phyloP scores from a whole-genome alignment of 2,888 invertebrate species.

The Callyntrura sp. region DNA sequence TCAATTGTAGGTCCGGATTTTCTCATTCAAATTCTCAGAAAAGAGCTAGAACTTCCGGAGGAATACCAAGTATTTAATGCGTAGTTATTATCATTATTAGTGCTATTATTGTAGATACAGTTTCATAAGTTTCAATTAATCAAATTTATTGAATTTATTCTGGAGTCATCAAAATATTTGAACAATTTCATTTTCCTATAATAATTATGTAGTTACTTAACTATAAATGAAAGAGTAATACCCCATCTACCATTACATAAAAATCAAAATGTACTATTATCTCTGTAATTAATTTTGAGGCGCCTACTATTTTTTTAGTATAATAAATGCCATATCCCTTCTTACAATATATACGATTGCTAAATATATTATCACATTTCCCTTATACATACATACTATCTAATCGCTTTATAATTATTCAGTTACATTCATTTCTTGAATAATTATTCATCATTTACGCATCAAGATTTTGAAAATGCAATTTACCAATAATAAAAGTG shows the following conservation, averaged over 20 bases:
- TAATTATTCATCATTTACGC: not conserved
- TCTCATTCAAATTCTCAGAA: constrained; percentile 72
- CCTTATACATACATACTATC: not conserved
- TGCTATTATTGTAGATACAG: not conserved
- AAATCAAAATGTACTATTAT: not conserved
- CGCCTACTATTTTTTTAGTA: not conserved
- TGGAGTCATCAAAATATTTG: constrained; percentile 35
- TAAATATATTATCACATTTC: constrained; percentile 29
- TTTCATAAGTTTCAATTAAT: not conserved
- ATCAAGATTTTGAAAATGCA: not conserved
- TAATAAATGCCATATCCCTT: not conserved
- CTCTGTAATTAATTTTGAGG: not conserved
- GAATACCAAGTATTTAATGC: not conserved
- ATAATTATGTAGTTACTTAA: not conserved
- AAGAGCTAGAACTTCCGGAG: constrained; percentile 74
- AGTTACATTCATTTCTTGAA: not conserved
- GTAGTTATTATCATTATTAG: too few species aligned
- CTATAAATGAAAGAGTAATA: not conserved
- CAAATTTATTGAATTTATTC: not conserved
- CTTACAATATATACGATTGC: constrained; percentile 4
- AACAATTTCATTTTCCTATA: constrained; percentile 40
- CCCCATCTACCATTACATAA: constrained; percentile 8
- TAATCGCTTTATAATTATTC: not conserved
- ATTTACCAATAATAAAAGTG: not conserved
- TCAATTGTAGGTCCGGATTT: constrained; percentile 64